Percentiles rank a stretch among this genome's conserved stretches.
Conservation (phyloP, 2,113 vertebrate species). For the Oreotrochilus melanogaster region DNA sequence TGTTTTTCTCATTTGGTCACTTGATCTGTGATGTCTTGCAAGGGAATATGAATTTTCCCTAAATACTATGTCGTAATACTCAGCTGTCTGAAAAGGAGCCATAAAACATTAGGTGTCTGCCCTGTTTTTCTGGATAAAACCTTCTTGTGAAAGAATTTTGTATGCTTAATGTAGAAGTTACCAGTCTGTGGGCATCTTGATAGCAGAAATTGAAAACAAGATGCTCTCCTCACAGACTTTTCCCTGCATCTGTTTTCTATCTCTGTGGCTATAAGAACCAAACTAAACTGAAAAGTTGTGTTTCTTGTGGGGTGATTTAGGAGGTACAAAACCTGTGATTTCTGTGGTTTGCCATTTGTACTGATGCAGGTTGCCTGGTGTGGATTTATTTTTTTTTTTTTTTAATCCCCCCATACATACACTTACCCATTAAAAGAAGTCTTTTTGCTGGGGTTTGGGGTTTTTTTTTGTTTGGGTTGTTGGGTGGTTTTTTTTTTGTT, state of each 20-base stretch:
- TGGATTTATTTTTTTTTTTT: background rate
- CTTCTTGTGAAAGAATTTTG: background rate
- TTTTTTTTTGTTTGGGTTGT: too few species aligned
- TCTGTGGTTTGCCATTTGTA: background rate
- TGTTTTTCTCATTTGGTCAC: background rate
- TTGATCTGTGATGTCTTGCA: background rate
- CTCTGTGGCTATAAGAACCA: background rate
- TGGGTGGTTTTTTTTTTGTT: too few species aligned
- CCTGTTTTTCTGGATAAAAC: background rate
- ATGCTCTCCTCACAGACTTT: rapidly evolving
- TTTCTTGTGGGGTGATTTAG: background rate
- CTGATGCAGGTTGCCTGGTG: background rate
- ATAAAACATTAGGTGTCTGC: background rate
- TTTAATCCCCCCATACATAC: background rate
- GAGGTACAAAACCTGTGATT: background rate
- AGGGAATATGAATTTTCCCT: background rate
- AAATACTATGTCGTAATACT: background rate
- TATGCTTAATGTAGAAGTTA: background rate
- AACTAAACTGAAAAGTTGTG: background rate
- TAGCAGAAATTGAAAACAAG: background rate
- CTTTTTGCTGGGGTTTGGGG: background rate
- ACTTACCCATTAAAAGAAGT: background rate
- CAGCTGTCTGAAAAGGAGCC: background rate
- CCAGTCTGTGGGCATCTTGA: background rate
- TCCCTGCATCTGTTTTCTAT: background rate